These are phyloP conservation scores for Anthopleura sola DNA, from an alignment of 64 coral and sea anemone species.

Conservation along the genomic window DNA sequence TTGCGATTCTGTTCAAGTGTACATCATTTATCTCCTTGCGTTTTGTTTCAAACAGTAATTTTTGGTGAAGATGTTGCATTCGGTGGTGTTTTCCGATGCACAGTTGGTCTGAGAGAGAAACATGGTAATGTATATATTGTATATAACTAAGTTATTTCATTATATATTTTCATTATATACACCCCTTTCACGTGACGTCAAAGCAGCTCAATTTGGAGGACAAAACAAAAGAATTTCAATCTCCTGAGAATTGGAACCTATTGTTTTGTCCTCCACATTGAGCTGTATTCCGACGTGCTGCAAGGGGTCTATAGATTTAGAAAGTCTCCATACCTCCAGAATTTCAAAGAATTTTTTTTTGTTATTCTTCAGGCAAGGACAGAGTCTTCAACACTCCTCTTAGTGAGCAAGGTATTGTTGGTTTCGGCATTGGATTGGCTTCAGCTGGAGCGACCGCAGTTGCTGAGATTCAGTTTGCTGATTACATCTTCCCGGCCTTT, in stretches of 20 bases:
- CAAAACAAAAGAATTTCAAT: no score
- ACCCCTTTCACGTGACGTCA: no score
- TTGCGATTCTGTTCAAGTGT: no score
- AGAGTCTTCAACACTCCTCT: conserved; percentile 97
- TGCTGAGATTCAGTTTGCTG: conserved; percentile 99
- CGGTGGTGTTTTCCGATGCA: conserved; percentile 97
- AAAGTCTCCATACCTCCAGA: no score
- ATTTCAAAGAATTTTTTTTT: not conserved
- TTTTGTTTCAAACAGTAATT: conserved; percentile 47
- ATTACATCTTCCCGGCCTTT: conserved; percentile 99
- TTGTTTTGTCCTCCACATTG: no score
- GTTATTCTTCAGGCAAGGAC: conserved; percentile 72
- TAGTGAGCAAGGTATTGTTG: conserved; percentile 98
- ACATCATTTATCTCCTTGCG: not conserved
- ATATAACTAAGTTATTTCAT: no score
- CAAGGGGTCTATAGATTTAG: no score
- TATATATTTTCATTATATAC: no score
- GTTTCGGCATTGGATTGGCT: conserved; percentile 96
- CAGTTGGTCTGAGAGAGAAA: conserved; percentile 95
- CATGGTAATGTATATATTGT: conserved; percentile 60
- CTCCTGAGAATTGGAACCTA: no score
- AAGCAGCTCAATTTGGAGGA: no score
- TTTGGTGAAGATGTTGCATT: conserved; percentile 99
- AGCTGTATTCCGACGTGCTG: no score
- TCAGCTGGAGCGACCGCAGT: conserved; percentile 88